Percentiles rank a stretch among this genome's conserved stretches.
phyloP scores from a whole-genome alignment of 1,140 invertebrate genomes.

The Pantala flavescens region DNA sequence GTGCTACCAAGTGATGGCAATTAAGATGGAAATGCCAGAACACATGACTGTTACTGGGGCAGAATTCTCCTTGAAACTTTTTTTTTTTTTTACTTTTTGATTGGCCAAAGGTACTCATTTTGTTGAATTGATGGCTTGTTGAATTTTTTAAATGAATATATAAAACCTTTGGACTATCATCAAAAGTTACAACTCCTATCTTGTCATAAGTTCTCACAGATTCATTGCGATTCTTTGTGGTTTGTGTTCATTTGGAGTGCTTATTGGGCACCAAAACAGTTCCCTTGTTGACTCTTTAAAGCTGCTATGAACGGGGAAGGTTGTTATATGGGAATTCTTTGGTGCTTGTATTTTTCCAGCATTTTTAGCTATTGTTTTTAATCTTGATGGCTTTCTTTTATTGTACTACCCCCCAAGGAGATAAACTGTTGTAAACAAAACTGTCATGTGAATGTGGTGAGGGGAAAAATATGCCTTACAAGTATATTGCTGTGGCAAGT shows the following conservation, averaged over 20 bases:
- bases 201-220: background rate
- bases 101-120: background rate
- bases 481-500: background rate
- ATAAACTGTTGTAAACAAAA: background rate
- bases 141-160: background rate
- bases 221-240: background rate
- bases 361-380: background rate
- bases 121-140: slow-evolving; percentile 9
- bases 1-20: slow-evolving; percentile 4
- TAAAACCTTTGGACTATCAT: background rate
- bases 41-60: background rate
- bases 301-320: background rate
- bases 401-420: background rate
- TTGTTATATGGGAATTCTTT: background rate
- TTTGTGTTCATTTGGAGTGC: slow-evolving; percentile 3
- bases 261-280: background rate
- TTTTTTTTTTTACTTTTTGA: background rate
- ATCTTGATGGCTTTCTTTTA: background rate
- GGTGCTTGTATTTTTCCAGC: background rate
- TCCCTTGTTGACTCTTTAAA: slow-evolving; percentile 6
- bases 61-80: background rate
- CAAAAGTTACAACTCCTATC: background rate
- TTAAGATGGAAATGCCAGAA: background rate
- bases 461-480: background rate
- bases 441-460: background rate